Base-by-base conservation (phyloP, 2,888 invertebrate species). In the Physocephala rufipes region DNA sequence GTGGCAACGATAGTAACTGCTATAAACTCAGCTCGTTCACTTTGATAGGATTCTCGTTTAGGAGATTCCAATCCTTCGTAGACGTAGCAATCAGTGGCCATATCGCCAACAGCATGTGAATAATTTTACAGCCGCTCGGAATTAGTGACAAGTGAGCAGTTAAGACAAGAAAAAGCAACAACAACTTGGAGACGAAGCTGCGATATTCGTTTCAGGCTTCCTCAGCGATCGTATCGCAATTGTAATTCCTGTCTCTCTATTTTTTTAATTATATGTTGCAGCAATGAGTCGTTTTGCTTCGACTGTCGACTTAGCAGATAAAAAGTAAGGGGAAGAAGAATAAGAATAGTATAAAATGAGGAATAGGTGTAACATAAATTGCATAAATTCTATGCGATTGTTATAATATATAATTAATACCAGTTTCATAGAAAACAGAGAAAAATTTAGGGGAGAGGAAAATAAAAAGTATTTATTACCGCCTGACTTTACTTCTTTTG, bases 71-170 rank as follows among this genome's bases (percentile, higher is more conserved):
- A 12, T 24, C 24, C 58, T 24, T 28, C 13, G 58, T 28, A 58
- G 58, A 58, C 28, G 58, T 28, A 24, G 24, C 28, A 58, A 58
- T 58, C 58, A 28, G 26, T 26, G 24, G 26, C 26, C 26, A 13
- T 58, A 58, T 9, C 24, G 16, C 58, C 24, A 28, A 4, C 45
- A 45, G 28, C 26, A 47, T 28, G 26, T 61, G 68, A 49, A 68
- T 68, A 62, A 62, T 68, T 68, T 68, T 68, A 68, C 62, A 47
- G 68, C 62, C 45, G 43, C 68, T 36, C 51, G 12, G 51, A 49
- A 68, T 30, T 62, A 62, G 62, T 68, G 62, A 68, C 68, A 68
- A 68, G 68, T 62, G 24, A 36, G 61, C 68, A 62, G 62, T 68
- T 62, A 61, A 51, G 61, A 68, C 61, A 68, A 62, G 43, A 28